Percentiles rank a stretch among this genome's conserved stretches.
phyloP scores from a whole-genome alignment of 1,140 invertebrate genomes.

The Zaprionus nigranus region DNA sequence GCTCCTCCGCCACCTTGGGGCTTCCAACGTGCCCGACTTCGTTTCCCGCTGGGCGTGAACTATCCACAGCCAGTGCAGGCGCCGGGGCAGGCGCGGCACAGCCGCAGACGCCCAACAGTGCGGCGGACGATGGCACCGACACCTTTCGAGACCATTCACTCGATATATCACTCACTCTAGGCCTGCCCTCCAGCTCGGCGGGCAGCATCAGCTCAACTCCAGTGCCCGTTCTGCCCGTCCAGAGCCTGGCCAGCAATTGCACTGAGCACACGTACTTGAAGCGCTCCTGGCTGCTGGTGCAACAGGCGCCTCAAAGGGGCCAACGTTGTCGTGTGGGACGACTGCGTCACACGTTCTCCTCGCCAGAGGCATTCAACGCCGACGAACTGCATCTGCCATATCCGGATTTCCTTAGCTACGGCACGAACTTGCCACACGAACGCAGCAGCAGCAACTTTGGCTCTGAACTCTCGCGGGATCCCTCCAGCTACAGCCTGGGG shows the following conservation, averaged over 20 bases:
- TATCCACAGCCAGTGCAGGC: constrained; percentile 64
- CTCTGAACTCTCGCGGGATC: constrained; percentile 74
- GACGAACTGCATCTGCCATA: constrained; percentile 65
- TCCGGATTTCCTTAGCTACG: constrained; percentile 73
- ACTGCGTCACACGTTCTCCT: constrained; percentile 79
- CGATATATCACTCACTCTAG: constrained; percentile 84
- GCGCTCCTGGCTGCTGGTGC: constrained; percentile 76
- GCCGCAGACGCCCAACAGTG: constrained; percentile 61
- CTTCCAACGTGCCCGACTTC: constrained; percentile 70
- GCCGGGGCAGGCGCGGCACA: constrained; percentile 23
- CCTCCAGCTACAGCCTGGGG: constrained; percentile 65
- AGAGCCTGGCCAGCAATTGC: constrained; percentile 64
- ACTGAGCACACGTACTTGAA: constrained; percentile 80
- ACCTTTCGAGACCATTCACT: constrained; percentile 72
- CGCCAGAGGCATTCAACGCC: constrained; percentile 71
- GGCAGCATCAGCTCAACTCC: constrained; percentile 31
- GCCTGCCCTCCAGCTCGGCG: constrained; percentile 55
- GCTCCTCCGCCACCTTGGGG: constrained; percentile 63
- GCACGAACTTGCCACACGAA: constrained; percentile 78
- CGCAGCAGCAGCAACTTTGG: constrained; percentile 78
- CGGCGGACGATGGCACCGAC: constrained; percentile 66
- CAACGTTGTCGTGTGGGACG: constrained; percentile 66
- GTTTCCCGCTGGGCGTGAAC: constrained; percentile 78
- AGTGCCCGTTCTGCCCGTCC: constrained; percentile 9
- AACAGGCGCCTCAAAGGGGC: constrained; percentile 40